Percentiles rank a stretch among this genome's conserved stretches.
Evolutionary conservation across 92 coral and sea anemone genomes (phyloP).

Genomic region (Parazoanthus darwini): DNA sequence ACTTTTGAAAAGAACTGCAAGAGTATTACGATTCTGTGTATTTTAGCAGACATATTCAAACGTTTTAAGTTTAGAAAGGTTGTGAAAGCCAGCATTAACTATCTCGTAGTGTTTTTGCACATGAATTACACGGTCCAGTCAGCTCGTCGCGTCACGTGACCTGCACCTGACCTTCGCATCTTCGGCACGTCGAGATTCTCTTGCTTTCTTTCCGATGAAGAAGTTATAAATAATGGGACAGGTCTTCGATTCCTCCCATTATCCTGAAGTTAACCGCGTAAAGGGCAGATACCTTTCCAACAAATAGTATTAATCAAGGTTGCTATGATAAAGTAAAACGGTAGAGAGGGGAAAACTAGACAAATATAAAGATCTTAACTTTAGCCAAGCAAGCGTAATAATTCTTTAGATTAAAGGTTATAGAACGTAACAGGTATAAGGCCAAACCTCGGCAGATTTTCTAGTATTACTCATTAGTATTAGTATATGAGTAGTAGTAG

Average conservation of each 20-base stretch:
- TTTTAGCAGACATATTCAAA: background rate
- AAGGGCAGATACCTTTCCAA: background rate
- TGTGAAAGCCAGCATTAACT: background rate
- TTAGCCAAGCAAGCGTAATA: no score
- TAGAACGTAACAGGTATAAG: no score
- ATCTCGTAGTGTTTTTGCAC: background rate
- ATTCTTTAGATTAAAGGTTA: no score
- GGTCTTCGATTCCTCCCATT: no score
- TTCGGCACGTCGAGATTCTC: background rate
- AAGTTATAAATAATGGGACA: no score
- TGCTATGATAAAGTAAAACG: background rate
- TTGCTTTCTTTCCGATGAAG: background rate
- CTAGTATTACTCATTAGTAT: background rate
- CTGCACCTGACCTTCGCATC: background rate
- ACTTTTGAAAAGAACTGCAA: no score
- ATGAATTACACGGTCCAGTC: background rate
- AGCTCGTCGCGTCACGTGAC: background rate
- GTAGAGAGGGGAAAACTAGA: background rate
- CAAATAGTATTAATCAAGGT: no score
- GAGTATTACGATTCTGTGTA: no score
- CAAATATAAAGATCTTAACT: no score
- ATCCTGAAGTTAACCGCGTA: background rate
- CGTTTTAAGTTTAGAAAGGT: no score
- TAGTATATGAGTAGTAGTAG: background rate
- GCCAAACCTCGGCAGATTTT: background rate